Evolutionary conservation across 2,113 vertebrate species (phyloP).

Genomic region (Nibea albiflora): DNA sequence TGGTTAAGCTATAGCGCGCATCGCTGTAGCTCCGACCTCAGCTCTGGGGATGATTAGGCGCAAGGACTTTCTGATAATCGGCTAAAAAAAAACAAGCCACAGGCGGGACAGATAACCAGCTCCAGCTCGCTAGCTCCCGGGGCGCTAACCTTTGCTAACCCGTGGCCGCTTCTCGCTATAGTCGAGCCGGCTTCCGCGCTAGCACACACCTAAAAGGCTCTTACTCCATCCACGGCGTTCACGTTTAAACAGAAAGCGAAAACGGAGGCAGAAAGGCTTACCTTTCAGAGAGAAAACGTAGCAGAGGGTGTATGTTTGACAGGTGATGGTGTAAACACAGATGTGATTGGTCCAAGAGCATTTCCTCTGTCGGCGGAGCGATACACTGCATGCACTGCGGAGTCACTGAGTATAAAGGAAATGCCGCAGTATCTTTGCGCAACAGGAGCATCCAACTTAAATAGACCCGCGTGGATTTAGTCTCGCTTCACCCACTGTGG

Average conservation of each 20-base stretch:
- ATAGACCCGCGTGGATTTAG: conserved; percentile 45
- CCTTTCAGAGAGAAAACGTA: conserved; percentile 77
- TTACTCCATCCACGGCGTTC: not conserved
- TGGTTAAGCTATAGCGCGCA: conserved; percentile 41
- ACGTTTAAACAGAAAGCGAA: not conserved
- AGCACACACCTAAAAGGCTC: no score
- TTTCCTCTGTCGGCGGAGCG: conserved; percentile 73
- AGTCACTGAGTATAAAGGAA: conserved; percentile 64
- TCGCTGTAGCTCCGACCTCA: conserved; percentile 47
- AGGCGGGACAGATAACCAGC: conserved; percentile 59
- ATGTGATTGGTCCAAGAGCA: conserved; percentile 79
- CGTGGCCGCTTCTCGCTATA: not conserved
- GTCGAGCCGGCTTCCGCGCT: not conserved
- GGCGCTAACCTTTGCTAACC: conserved; percentile 66
- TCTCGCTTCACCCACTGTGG: fast-evolving
- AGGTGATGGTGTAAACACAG: conserved; percentile 83
- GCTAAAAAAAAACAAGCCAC: conserved; percentile 66
- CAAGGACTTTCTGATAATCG: conserved; percentile 78
- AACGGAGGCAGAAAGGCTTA: conserved; percentile 28
- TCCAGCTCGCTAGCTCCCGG: conserved; percentile 64
- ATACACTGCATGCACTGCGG: conserved; percentile 62
- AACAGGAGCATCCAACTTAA: conserved; percentile 63
- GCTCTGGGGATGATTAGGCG: conserved; percentile 60
- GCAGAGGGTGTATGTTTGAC: conserved; percentile 74
- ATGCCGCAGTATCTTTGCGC: conserved; percentile 84